phyloP scores from a whole-genome alignment of 2,113 vertebrate genomes.

The Thalassoma bifasciatum region DNA sequence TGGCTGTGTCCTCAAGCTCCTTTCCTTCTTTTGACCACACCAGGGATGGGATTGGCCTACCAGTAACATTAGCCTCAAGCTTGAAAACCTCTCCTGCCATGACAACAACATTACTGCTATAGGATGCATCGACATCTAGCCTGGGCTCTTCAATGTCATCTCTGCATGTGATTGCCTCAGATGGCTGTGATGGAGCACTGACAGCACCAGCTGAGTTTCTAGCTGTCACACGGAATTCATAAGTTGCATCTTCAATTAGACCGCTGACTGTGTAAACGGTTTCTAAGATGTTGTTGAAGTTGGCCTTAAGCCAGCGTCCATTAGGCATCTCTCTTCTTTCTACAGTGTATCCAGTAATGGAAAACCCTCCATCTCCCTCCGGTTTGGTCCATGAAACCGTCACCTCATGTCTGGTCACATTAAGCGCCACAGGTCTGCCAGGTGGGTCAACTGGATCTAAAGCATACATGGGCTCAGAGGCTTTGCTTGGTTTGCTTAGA shows the following conservation, averaged over 20 bases:
- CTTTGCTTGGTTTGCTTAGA: conserved; percentile 95
- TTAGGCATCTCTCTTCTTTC: conserved; percentile 95
- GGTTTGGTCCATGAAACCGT: conserved; percentile 95
- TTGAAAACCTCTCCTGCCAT: conserved; percentile 96
- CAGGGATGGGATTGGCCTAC: conserved; percentile 92
- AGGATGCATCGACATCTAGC: conserved; percentile 91
- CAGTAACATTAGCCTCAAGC: conserved; percentile 92
- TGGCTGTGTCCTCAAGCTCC: conserved; percentile 92
- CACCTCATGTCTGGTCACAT: conserved; percentile 95
- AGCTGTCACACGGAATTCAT: conserved; percentile 96
- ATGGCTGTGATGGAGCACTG: conserved; percentile 94
- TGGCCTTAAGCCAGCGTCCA: conserved; percentile 98
- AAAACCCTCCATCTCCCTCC: conserved; percentile 96
- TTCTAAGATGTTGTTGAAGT: conserved; percentile 96
- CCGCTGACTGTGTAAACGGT: conserved; percentile 97
- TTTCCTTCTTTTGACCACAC: conserved; percentile 96
- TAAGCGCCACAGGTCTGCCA: conserved; percentile 92
- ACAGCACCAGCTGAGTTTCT: conserved; percentile 94
- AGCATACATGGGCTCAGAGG: conserved; percentile 91
- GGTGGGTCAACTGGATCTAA: conserved; percentile 95
- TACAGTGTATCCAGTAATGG: conserved; percentile 95
- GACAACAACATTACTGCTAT: conserved; percentile 89
- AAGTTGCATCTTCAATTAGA: conserved; percentile 92
- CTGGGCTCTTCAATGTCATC: conserved; percentile 96
- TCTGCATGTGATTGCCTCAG: conserved; percentile 93